Percentiles rank a stretch among this genome's conserved stretches.
phyloP scores from a whole-genome alignment of 2,888 invertebrate species.

The Philereme transversata region DNA sequence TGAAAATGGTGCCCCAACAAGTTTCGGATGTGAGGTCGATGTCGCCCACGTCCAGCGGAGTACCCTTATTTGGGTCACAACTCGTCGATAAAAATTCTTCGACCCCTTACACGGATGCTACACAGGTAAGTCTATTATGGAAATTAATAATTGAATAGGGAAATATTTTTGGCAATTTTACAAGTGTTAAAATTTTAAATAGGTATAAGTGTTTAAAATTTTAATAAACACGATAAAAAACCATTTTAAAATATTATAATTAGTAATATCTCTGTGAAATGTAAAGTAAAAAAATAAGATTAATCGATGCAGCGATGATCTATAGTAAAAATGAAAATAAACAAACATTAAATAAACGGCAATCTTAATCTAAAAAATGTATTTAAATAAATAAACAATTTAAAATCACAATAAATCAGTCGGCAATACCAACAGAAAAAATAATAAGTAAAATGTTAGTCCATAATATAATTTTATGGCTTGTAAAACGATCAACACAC shows the following conservation, averaged over 20 bases:
- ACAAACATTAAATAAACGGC: no score
- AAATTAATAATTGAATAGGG: constrained; percentile 16
- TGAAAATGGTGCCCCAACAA: constrained; percentile 91
- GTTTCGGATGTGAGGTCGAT: constrained; percentile 82
- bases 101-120: constrained; percentile 99
- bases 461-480: constrained; percentile 57
- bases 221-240: not conserved
- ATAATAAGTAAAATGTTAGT: constrained; percentile 35
- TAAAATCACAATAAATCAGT: constrained; percentile 3
- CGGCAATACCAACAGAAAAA: constrained; percentile 1
- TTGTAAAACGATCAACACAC: constrained; percentile 54
- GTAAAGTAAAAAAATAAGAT: not conserved
- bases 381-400: constrained; percentile 2
- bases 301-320: not conserved
- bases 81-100: constrained; percentile 94
- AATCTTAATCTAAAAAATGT: no score
- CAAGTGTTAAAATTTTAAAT: not conserved
- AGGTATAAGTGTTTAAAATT: not conserved
- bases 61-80: constrained; percentile 94
- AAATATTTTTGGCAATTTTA: constrained; percentile 12
- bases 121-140: constrained; percentile 89
- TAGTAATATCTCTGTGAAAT: not conserved
- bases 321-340: not conserved
- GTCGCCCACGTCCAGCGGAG: constrained; percentile 85
- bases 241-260: not conserved